phyloP scores from a whole-genome alignment of 1,140 invertebrate species.

The Nymphalis io region DNA sequence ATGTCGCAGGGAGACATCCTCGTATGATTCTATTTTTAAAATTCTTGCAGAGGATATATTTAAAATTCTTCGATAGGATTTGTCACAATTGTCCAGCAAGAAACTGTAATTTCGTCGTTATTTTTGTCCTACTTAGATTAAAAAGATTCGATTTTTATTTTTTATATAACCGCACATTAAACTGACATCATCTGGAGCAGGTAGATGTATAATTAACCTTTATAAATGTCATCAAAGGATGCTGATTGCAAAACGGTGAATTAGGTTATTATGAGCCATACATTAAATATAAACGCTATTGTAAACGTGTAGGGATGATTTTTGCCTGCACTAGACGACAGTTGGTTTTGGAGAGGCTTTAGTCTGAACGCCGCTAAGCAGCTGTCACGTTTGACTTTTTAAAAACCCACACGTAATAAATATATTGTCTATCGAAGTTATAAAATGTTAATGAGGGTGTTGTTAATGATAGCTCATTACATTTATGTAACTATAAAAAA shows the following conservation, averaged over 20 bases:
- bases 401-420: constrained; percentile 12
- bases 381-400: constrained; percentile 14
- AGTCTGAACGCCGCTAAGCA: constrained; percentile 18
- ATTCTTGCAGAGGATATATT: not conserved
- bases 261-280: constrained; percentile 10
- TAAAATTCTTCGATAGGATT: not conserved
- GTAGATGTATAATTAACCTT: constrained; percentile 41
- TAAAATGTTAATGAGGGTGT: not conserved
- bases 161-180: not conserved
- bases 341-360: constrained; percentile 11
- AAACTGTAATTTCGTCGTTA: no score
- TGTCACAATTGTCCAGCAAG: not conserved
- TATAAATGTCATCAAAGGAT: constrained; percentile 46
- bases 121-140: no score
- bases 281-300: not conserved
- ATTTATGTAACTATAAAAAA: not conserved
- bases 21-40: constrained; percentile 2
- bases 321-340: constrained; percentile 4
- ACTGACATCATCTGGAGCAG: constrained; percentile 27
- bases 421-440: not conserved
- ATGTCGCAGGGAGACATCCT: not conserved
- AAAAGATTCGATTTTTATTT: no score
- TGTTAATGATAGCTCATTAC: not conserved
- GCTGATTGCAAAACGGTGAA: constrained; percentile 35
- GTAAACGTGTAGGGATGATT: not conserved